phyloP scores from a whole-genome alignment of 2,888 invertebrate genomes.

The Chesias legatella region DNA sequence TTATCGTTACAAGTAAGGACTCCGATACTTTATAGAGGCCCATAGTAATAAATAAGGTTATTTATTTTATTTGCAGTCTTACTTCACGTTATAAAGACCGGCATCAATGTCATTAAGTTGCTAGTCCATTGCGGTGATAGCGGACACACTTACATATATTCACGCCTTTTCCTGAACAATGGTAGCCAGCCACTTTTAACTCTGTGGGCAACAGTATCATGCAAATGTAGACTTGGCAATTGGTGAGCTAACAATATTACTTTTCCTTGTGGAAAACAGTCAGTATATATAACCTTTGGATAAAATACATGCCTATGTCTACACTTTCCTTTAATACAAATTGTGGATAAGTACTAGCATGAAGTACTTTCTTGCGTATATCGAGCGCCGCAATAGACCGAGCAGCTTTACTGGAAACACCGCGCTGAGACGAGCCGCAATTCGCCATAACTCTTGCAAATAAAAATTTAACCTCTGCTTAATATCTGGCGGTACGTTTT shows the following conservation, averaged over 20 bases:
- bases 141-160: too few relatives aligned
- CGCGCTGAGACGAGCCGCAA: constrained; percentile 49
- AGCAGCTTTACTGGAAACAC: constrained; percentile 14
- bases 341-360: too few relatives aligned
- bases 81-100: constrained; percentile 60
- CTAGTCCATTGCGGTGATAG: background rate
- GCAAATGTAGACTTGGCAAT: too few relatives aligned
- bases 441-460: constrained; percentile 67
- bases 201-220: too few relatives aligned
- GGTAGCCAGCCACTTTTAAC: too few relatives aligned
- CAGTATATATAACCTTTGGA: too few relatives aligned
- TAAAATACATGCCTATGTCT: too few relatives aligned
- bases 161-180: too few relatives aligned
- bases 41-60: constrained; percentile 58
- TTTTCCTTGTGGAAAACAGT: too few relatives aligned
- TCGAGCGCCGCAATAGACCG: background rate
- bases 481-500: constrained; percentile 68
- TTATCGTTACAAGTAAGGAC: constrained; percentile 33
- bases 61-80: constrained; percentile 67
- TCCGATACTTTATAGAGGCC: constrained; percentile 34
- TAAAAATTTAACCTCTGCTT: constrained; percentile 79
- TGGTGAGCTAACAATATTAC: too few relatives aligned
- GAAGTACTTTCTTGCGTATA: background rate
- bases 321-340: too few relatives aligned
- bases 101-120: constrained; percentile 44